Conservation (phyloP, 2,888 invertebrate genomes). For the Phymatocera aterrima region DNA sequence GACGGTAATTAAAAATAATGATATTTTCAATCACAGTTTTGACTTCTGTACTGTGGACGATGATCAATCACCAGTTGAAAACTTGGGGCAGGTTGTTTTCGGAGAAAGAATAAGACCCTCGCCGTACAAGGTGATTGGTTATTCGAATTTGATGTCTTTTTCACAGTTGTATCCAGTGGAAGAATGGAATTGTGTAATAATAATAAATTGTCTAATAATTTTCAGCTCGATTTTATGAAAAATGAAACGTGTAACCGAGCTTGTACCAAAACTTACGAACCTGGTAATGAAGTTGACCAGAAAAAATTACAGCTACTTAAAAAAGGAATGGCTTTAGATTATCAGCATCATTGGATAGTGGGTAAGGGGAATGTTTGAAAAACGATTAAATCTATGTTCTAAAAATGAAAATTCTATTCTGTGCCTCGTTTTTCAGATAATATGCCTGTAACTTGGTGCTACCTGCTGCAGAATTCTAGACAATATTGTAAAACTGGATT, state of each 20-base stretch:
- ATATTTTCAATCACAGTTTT: constrained; percentile 79
- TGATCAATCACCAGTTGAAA: constrained; percentile 94
- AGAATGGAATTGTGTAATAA: neutral
- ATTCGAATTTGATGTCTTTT: neutral
- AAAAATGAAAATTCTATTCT: too few relatives aligned
- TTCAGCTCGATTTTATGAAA: constrained; percentile 85
- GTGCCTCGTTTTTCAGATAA: constrained; percentile 89
- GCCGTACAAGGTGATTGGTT: constrained; percentile 84
- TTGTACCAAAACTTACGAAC: constrained; percentile 85
- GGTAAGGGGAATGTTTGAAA: constrained; percentile 72
- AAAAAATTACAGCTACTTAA: constrained; percentile 88
- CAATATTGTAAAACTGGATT: constrained; percentile 96
- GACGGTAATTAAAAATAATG: neutral
- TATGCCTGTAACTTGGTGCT: constrained; percentile 99
- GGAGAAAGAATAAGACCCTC: constrained; percentile 99
- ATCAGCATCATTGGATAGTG: constrained; percentile 99
- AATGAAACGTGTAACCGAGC: constrained; percentile 79
- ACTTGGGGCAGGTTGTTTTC: constrained; percentile 98
- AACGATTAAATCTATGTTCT: too few relatives aligned
- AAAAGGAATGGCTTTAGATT: constrained; percentile 95
- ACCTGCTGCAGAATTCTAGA: constrained; percentile 82
- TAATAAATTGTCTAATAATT: neutral
- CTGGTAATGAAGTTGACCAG: constrained; percentile 79
- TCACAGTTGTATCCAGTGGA: neutral
- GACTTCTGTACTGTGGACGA: constrained; percentile 92